phyloP scores from a whole-genome alignment of 2,888 invertebrate species.

The Aspidapion aeneum region DNA sequence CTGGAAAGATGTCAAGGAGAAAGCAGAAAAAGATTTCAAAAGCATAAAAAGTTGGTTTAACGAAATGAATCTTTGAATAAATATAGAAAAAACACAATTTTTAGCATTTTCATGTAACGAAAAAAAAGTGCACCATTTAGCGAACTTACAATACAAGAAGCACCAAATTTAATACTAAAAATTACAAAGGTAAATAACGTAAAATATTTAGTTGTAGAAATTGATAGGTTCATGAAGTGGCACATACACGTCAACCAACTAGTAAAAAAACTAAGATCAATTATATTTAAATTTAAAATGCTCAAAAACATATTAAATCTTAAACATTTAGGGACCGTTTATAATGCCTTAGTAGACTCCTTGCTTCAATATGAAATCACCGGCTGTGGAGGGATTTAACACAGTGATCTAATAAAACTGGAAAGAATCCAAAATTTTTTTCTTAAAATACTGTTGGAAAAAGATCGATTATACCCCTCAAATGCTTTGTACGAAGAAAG shows the following conservation, averaged over 20 bases:
- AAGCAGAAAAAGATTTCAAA: neutral
- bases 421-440: neutral
- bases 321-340: neutral
- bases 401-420: neutral
- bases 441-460: neutral
- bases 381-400: no score
- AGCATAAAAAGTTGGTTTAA: neutral
- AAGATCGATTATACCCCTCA: neutral
- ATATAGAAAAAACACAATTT: neutral
- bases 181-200: neutral
- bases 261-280: neutral
- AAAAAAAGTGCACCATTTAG: neutral
- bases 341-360: neutral
- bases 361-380: neutral
- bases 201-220: neutral
- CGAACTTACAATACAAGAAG: neutral
- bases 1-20: neutral
- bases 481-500: neutral
- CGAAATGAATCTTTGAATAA: neutral
- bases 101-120: neutral
- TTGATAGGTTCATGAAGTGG: neutral
- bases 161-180: no score
- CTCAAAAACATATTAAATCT: neutral
- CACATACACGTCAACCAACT: neutral
- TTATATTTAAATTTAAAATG: neutral